Conservation (phyloP, 2,113 vertebrate species). For the human region DNA sequence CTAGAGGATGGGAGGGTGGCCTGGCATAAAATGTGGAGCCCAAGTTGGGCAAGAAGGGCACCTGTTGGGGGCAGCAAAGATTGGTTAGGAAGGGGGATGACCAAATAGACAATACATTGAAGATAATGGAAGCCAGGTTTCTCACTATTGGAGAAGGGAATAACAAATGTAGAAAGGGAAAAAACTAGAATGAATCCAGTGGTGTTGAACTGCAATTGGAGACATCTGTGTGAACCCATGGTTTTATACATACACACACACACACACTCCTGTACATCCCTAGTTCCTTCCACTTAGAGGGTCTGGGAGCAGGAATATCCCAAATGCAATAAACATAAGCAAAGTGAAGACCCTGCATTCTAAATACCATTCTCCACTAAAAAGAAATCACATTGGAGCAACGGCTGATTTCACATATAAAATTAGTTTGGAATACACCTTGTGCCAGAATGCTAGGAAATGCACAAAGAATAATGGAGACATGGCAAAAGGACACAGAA, state of each 20-base stretch:
- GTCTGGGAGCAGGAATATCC: neutral
- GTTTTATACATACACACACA: neutral
- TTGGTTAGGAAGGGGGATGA: neutral
- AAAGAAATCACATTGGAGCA: neutral
- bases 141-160: neutral
- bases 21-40: neutral
- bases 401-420: neutral
- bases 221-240: neutral
- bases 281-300: neutral
- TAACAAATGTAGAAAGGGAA: neutral
- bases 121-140: neutral
- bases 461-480: neutral
- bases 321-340: neutral
- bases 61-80: neutral
- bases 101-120: neutral
- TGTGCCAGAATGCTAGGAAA: neutral
- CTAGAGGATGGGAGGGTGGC: neutral
- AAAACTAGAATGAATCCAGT: neutral
- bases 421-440: neutral
- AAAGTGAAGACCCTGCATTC: neutral
- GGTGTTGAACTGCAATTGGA: neutral
- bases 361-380: conserved; percentile 4
- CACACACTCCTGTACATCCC: neutral
- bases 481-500: neutral
- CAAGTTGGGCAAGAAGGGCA: neutral